phyloP scores from a whole-genome alignment of 1,140 invertebrate species.

The Macrocentrus cingulum region DNA sequence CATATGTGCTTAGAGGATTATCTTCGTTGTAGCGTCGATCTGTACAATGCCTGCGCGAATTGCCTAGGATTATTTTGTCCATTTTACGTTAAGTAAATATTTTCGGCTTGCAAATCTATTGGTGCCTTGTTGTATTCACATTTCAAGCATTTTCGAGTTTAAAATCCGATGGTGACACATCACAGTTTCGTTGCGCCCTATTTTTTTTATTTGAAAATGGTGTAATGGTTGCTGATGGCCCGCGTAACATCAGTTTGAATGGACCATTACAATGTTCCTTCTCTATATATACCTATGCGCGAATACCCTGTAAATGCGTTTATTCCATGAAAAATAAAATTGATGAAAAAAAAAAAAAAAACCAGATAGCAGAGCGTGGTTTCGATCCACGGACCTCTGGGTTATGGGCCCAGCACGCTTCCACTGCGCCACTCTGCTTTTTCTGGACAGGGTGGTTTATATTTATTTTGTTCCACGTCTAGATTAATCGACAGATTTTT shows the following conservation, averaged over 20 bases:
- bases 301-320: too few species aligned
- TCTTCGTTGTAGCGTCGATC: background rate
- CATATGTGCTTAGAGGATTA: background rate
- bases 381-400: conserved; percentile 96
- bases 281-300: too few species aligned
- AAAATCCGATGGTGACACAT: background rate
- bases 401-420: conserved; percentile 98
- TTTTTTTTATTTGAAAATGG: too few species aligned
- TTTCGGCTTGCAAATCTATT: background rate
- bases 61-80: background rate
- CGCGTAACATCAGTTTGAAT: too few species aligned
- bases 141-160: background rate
- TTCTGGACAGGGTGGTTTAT: conserved; percentile 7
- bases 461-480: too few species aligned
- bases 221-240: too few species aligned
- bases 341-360: conserved; percentile 32
- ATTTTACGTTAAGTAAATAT: background rate
- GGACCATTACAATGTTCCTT: too few species aligned
- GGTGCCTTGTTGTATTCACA: too few species aligned
- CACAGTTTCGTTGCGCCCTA: too few species aligned
- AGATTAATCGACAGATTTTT: too few species aligned
- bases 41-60: too few species aligned
- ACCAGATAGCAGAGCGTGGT: conserved; percentile 85
- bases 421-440: conserved; percentile 94
- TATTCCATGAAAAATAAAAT: too few species aligned